Percentiles rank a stretch among this genome's conserved stretches.
Evolutionary conservation across 2,888 invertebrate species (phyloP).

Genomic region (Drosophila lutescens): DNA sequence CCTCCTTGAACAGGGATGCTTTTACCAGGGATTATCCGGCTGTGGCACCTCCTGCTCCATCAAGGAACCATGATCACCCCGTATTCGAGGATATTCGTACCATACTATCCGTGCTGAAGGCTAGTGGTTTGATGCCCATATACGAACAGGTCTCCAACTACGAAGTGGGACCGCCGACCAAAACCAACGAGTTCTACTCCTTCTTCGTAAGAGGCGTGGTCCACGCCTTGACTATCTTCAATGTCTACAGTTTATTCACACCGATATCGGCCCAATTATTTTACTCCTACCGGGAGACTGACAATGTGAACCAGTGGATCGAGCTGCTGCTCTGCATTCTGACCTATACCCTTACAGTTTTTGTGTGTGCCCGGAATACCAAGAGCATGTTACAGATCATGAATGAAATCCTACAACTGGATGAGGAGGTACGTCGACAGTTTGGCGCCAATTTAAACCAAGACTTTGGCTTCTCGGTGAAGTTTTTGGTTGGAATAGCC

Average conservation of each 20-base stretch:
- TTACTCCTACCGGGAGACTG: slow-evolving; percentile 73
- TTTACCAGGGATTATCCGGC: slow-evolving; percentile 44
- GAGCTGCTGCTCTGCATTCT: slow-evolving; percentile 78
- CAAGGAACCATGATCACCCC: slow-evolving; percentile 24
- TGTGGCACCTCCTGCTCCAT: background rate
- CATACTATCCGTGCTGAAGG: slow-evolving; percentile 74
- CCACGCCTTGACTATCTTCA: slow-evolving; percentile 73
- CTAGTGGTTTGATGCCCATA: slow-evolving; percentile 78
- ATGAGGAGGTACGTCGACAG: slow-evolving; percentile 74
- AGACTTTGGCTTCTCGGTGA: slow-evolving; percentile 70
- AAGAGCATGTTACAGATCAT: slow-evolving; percentile 75
- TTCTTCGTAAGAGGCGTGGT: slow-evolving; percentile 71
- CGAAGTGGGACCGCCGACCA: slow-evolving; percentile 77
- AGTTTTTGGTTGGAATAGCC: slow-evolving; percentile 68
- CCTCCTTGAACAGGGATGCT: slow-evolving; percentile 42
- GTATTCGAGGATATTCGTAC: slow-evolving; percentile 74
- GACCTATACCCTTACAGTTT: slow-evolving; percentile 73
- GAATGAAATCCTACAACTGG: slow-evolving; percentile 79
- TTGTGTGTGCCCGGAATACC: slow-evolving; percentile 74
- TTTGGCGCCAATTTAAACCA: slow-evolving; percentile 66
- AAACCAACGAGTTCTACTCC: slow-evolving; percentile 71
- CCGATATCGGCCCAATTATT: slow-evolving; percentile 65
- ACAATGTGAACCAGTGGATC: slow-evolving; percentile 81
- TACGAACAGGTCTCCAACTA: slow-evolving; percentile 71
- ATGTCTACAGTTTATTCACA: slow-evolving; percentile 73